A percentile compares a stretch with the other conserved stretches of the same genome.
Conservation (phyloP, 1,140 invertebrate species). For the Papilio helenus region DNA sequence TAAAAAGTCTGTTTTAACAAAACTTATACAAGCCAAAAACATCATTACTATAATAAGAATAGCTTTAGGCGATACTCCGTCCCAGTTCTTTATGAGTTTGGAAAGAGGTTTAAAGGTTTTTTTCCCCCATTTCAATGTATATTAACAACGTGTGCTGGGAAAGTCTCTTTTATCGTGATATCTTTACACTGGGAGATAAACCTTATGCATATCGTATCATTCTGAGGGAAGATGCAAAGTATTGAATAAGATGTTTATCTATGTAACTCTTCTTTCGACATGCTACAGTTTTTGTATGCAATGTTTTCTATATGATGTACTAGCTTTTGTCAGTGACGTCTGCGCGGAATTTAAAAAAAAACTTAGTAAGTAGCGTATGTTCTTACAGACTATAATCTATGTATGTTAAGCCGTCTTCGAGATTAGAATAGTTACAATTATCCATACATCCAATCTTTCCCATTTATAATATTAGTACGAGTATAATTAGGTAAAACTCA, state of each 20-base stretch:
- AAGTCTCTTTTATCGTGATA: conserved; percentile 13
- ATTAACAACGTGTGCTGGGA: conserved; percentile 28
- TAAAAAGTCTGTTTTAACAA: conserved; percentile 7
- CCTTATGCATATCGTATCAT: conserved; percentile 11
- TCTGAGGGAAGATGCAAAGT: not conserved
- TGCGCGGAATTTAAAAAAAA: too few relatives aligned
- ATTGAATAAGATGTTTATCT: conserved; percentile 4
- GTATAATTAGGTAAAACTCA: too few relatives aligned
- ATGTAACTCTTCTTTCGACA: not conserved
- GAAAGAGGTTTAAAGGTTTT: conserved; percentile 48
- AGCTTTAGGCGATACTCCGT: conserved; percentile 57
- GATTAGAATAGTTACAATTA: too few relatives aligned
- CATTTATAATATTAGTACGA: too few relatives aligned
- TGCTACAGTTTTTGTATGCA: not conserved
- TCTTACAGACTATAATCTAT: too few relatives aligned
- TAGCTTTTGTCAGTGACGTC: too few relatives aligned
- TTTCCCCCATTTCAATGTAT: conserved; percentile 44
- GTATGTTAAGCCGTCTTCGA: too few relatives aligned
- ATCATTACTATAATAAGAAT: not conserved
- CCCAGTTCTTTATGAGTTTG: conserved; percentile 47
- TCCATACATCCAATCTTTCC: too few relatives aligned
- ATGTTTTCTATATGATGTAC: not conserved
- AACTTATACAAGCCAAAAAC: not conserved
- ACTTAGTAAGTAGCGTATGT: too few relatives aligned
- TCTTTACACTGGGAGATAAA: conserved; percentile 21